Conservation (phyloP, 2,797 vertebrate species). For the Heterohyrax brucei region DNA sequence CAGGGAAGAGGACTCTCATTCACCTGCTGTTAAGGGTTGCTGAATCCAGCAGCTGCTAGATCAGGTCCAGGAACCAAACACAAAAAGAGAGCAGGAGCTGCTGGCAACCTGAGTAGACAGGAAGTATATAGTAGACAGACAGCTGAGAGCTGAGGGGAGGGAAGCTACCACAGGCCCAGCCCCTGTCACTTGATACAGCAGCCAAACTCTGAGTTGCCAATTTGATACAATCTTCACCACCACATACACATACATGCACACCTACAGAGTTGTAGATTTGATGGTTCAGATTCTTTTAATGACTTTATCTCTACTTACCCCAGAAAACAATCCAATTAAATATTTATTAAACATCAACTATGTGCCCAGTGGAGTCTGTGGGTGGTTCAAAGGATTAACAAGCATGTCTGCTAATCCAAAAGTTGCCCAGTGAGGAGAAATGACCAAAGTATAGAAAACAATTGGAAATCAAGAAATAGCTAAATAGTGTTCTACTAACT, state of each 20-base stretch:
- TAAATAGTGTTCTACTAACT: background rate
- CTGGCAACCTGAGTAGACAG: too few relatives aligned
- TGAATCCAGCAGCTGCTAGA: too few relatives aligned
- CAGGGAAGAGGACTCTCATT: too few relatives aligned
- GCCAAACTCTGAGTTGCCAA: too few relatives aligned
- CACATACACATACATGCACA: accelerated
- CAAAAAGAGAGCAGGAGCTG: too few relatives aligned
- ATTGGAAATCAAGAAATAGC: background rate
- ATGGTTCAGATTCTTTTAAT: background rate
- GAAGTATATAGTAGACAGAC: too few relatives aligned
- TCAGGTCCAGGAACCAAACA: too few relatives aligned
- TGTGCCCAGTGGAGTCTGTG: background rate
- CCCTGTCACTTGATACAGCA: too few relatives aligned
- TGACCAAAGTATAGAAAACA: background rate
- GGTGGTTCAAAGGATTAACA: background rate
- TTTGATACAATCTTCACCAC: too few relatives aligned
- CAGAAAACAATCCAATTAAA: background rate
- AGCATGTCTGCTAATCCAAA: background rate
- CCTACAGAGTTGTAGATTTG: background rate
- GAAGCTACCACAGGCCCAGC: too few relatives aligned
- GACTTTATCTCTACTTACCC: background rate
- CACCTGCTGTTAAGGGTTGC: too few relatives aligned
- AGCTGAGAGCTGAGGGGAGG: too few relatives aligned
- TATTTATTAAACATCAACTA: constrained; percentile 9
- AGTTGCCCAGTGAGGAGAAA: background rate